Evolutionary conservation across 2,797 vertebrate genomes (phyloP).

Genomic region (Botia almorhae): DNA sequence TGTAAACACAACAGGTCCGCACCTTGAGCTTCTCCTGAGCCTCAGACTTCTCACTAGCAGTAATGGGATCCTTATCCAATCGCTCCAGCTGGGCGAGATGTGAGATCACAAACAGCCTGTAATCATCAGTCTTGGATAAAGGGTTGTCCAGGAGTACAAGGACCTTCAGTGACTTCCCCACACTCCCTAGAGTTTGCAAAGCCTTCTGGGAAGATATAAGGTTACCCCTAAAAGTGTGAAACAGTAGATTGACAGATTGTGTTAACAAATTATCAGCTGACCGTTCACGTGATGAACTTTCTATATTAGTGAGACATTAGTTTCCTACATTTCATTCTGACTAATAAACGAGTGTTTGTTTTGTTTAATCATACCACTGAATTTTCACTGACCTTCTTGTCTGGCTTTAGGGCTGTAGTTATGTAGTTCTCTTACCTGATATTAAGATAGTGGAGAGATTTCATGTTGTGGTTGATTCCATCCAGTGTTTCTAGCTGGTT

Average conservation of each 20-base stretch:
- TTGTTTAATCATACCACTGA: neutral
- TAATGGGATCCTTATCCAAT: slow-evolving; percentile 85
- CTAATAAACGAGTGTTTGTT: slow-evolving; percentile 14
- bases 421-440: slow-evolving; percentile 72
- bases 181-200: slow-evolving; percentile 73
- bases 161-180: slow-evolving; percentile 78
- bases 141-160: slow-evolving; percentile 89
- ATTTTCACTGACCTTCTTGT: neutral
- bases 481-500: slow-evolving; percentile 85
- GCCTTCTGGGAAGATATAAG: slow-evolving; percentile 71
- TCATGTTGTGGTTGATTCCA: slow-evolving; percentile 86
- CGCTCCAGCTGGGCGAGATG: slow-evolving; percentile 79
- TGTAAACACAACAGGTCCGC: slow-evolving; percentile 3
- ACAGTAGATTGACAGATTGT: neutral
- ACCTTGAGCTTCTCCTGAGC: slow-evolving; percentile 73
- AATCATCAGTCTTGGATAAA: slow-evolving; percentile 72
- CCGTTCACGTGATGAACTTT: neutral
- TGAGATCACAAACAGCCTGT: slow-evolving; percentile 79
- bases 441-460: slow-evolving; percentile 84
- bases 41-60: slow-evolving; percentile 79
- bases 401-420: neutral
- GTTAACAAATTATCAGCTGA: no score
- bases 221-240: slow-evolving; percentile 80
- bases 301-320: neutral
- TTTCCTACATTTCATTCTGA: neutral